phyloP scores from a whole-genome alignment of 1,140 invertebrate species.

The Bombus polaris region DNA sequence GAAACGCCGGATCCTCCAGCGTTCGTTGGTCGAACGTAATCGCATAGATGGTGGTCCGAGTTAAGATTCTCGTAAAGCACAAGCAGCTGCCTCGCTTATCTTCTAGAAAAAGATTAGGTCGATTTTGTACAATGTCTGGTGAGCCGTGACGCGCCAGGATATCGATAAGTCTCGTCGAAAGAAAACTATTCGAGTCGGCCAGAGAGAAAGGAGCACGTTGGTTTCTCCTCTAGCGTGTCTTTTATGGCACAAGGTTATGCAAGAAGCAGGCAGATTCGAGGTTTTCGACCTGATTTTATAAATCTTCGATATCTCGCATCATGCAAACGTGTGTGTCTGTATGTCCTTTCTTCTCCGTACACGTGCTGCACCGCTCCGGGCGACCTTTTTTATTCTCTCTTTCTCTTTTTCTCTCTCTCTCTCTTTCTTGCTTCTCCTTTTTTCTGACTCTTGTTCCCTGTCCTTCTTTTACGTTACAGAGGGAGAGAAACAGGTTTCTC shows the following conservation, averaged over 20 bases:
- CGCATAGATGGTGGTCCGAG: neutral
- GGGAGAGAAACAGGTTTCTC: neutral
- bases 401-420: neutral
- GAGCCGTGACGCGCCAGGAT: neutral
- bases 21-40: neutral
- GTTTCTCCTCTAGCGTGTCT: slow-evolving; percentile 57
- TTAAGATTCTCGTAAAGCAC: neutral
- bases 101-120: neutral
- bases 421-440: neutral
- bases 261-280: slow-evolving; percentile 39
- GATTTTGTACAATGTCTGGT: neutral
- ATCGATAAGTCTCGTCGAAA: slow-evolving; percentile 22
- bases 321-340: too few relatives aligned
- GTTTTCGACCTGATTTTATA: slow-evolving; percentile 66
- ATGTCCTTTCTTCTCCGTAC: slow-evolving; percentile 8
- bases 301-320: slow-evolving; percentile 33
- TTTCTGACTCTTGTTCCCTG: neutral
- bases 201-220: slow-evolving; percentile 59
- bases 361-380: slow-evolving; percentile 16
- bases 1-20: too few relatives aligned
- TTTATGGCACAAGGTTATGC: slow-evolving; percentile 66
- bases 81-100: neutral
- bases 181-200: slow-evolving; percentile 14
- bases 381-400: neutral
- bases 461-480: too few relatives aligned